Evolutionary conservation across 2,797 vertebrate genomes (phyloP), one percentile per base, ranked within the genome.

Genomic region (Okamejei kenojei): DNA sequence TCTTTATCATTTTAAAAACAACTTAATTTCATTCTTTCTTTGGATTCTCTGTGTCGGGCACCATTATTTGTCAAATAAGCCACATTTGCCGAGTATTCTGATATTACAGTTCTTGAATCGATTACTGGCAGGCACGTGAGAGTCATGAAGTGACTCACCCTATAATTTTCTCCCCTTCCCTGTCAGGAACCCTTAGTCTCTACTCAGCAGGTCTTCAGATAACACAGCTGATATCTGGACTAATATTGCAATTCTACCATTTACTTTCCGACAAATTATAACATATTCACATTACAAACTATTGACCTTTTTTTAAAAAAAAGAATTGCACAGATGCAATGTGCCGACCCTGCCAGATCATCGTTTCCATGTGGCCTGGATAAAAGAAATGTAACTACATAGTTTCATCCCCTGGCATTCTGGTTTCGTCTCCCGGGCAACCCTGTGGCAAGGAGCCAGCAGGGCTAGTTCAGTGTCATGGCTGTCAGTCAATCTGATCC

Each of bases 181-280:
- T 68, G 84, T 68, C 84, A 88, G 84, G 63, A 88, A 88, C 84
- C 63, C 84, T 88, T 88, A 88, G 84, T 88, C 63, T 88, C 82
- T 63, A 88, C 84, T 88, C 84, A 88, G 84, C 84, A 88, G 63
- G 84, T 88, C 84, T 63, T 68, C 29, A 35, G n/a, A 88, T 88
- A 88, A 88, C 84, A 88, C 84, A 88, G 84, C 84, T 88, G 84
- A 88, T 63, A 88, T 88, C 84, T 88, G 84, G 84, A 68, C 61
- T 88, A 88, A 88, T 88, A 88, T 88, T 88, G 84, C 84, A 88
- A 35, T 65, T 68, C 63, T 88, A 63, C 84, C n/a, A 68, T 68
- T 65, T 65, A 68, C 84, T 65, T 88, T 88, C n/a, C 35, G 61
- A 88, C 61, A 88, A 88, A 88, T 88, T 88, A 88, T 88, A 88